phyloP scores from a whole-genome alignment of 2,888 invertebrate genomes.

The Erynnis tages region DNA sequence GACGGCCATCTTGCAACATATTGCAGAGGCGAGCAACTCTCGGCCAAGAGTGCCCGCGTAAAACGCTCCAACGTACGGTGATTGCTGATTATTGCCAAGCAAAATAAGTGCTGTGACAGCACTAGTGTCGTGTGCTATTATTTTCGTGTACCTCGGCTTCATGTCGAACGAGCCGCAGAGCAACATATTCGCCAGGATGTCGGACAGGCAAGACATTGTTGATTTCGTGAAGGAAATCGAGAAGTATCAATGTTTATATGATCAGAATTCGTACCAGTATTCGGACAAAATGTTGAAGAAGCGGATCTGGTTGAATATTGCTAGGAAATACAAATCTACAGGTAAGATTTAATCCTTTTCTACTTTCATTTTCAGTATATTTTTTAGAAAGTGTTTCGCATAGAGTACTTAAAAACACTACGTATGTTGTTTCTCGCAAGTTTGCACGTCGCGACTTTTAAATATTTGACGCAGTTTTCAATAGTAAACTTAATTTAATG shows the following conservation, averaged over 20 bases:
- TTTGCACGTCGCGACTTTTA: too few relatives aligned
- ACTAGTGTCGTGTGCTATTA: too few relatives aligned
- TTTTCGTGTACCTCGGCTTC: neutral
- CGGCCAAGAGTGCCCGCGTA: neutral
- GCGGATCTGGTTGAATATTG: slow-evolving; percentile 38
- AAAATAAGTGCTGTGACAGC: neutral
- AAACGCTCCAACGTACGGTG: neutral
- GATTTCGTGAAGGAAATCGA: slow-evolving; percentile 43
- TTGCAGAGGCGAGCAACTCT: slow-evolving; percentile 13
- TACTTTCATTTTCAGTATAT: too few relatives aligned
- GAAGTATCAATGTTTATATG: slow-evolving; percentile 41
- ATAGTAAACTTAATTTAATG: too few relatives aligned
- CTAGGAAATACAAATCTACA: slow-evolving; percentile 30
- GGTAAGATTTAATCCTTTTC: too few relatives aligned
- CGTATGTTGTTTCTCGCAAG: too few relatives aligned
- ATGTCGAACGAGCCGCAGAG: slow-evolving; percentile 24
- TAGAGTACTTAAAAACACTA: too few relatives aligned
- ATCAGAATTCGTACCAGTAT: slow-evolving; percentile 40
- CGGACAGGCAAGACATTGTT: slow-evolving; percentile 39
- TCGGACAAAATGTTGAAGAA: slow-evolving; percentile 36
- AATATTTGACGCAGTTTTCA: too few relatives aligned
- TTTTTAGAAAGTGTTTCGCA: too few relatives aligned
- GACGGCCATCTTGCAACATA: slow-evolving; percentile 27
- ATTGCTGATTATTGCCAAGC: neutral
- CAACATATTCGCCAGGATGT: slow-evolving; percentile 36